Base-by-base conservation (phyloP, 2,797 vertebrate species). In the Poeciliopsis presidionis region DNA sequence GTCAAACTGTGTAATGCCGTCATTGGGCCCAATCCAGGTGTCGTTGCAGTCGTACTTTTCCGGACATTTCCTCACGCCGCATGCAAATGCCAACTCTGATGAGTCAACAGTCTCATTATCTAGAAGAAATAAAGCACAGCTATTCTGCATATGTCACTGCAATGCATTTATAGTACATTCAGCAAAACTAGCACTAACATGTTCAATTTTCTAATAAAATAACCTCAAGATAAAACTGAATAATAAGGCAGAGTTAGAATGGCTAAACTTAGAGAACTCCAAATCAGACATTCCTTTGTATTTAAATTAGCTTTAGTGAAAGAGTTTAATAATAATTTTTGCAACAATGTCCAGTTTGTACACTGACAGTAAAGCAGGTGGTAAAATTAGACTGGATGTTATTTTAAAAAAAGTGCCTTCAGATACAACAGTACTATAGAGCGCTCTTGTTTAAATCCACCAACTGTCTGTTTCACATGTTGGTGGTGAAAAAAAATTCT, bases 1-100 rank as follows among this genome's bases (percentile, higher is more conserved):
- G 94, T 99, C 98, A 0, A 99, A 99, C 94, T 99, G 98, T 0
- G 98, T 99, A 95, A 99, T 99, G 91, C 98, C 98, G 0, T 99
- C 97, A 0, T 99, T 99, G 87, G 98, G 98, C 80, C 98, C 98
- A 0, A 99, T 99, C 98, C 98, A 99, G 84, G 91, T 90, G 88
- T 97, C 97, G 45, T 94, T 96, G 92, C 98, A 99, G 76, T 97
- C 96, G 0, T 98, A 99, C 47, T 94, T 97, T 9, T 96, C 93
- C 0, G 98, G 98, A 89, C 98, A 99, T 86, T 95, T 96, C 84
- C 98, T 96, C 82, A 97, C 97, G 2, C 98, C 98, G 0, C 98
- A 99, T 0, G 98, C 97, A 67, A 97, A 98, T 28, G 97, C 97
- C 41, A 97, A 93, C 90, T 98, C 97, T 22, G 98, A 95, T n/a